phyloP scores from a whole-genome alignment of 2,113 vertebrate genomes.

The Pituophis catenifer region DNA sequence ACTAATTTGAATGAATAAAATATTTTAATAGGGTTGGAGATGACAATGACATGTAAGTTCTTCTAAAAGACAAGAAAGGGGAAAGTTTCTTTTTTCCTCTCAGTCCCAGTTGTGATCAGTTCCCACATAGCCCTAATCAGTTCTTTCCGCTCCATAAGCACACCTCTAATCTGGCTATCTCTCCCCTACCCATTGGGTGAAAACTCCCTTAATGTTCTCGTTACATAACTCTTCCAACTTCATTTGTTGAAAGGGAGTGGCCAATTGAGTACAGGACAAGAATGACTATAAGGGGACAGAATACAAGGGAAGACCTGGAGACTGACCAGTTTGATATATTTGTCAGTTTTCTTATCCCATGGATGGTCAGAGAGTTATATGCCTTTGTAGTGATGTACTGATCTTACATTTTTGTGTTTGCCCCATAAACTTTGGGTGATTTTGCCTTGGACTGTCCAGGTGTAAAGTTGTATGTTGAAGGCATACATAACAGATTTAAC shows the following conservation, averaged over 20 bases:
- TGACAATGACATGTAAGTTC: constrained; percentile 11
- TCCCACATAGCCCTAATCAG: not conserved
- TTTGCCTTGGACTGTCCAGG: not conserved
- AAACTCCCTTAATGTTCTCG: not conserved
- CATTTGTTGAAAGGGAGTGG: not conserved
- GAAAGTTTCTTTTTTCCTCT: not conserved
- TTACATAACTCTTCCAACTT: not conserved
- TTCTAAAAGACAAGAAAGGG: not conserved
- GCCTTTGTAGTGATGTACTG: not conserved
- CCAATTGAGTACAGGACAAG: not conserved
- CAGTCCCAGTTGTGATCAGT: not conserved
- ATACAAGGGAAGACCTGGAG: not conserved
- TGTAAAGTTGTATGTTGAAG: not conserved
- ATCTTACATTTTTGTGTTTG: not conserved
- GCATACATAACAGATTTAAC: no score
- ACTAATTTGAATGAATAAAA: constrained; percentile 16
- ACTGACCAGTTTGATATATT: not conserved
- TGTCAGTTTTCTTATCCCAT: not conserved
- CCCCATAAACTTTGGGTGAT: not conserved
- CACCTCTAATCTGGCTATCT: not conserved
- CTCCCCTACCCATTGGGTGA: not conserved
- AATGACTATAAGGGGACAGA: not conserved
- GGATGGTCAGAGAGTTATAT: not conserved
- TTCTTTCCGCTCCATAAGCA: not conserved
- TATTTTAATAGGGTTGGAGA: constrained; percentile 14